Evolutionary conservation across 2,113 vertebrate genomes (phyloP), one percentile per base, ranked within the genome.

Genomic region (Sorex araneus): DNA sequence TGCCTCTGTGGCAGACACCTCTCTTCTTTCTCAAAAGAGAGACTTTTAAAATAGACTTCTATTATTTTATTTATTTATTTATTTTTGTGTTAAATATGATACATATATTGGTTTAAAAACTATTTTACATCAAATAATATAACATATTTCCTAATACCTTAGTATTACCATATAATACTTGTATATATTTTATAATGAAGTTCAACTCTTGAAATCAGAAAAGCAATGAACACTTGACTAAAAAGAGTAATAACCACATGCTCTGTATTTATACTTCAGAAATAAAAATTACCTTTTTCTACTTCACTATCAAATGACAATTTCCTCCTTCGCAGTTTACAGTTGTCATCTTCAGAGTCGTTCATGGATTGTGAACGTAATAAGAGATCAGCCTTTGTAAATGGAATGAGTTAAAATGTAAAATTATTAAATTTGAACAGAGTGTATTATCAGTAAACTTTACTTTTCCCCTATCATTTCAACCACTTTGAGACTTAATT

Each of bases 231-330:
- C 10, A 45, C 69, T 74, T 94, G 73, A 80, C n/a, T 66, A 67
- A 83, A 64, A 74, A 89, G 2, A 32, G 34, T 87, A 87, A 81
- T 92, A 83, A 78, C n/a, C n/a, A 84, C 1, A 32, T 64, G 85
- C 54, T 97, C 74, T 95, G 95, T 64, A 67, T 67, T 92, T 60
- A 94, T 94, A n/a, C 4, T 50, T 95, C 96, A 97, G 76, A 96
- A 97, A 95, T 83, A 80, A 85, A 78, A 97, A 97, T 98, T 98
- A 99, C 99, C 98, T 99, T 98, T 98, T 21, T 98, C 97, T 73
- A 97, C 95, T 98, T 99, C 98, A 91, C 98, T 98, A 95, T 99
- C 99, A 96, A 99, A 99, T 82, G 99, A 99, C 92, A 99, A 98
- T 97, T 98, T 99, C 96, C 99, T 98, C 97, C 98, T 98, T 95